Conservation (phyloP, 2,888 invertebrate genomes). For the Cylindroiulus punctatus region DNA sequence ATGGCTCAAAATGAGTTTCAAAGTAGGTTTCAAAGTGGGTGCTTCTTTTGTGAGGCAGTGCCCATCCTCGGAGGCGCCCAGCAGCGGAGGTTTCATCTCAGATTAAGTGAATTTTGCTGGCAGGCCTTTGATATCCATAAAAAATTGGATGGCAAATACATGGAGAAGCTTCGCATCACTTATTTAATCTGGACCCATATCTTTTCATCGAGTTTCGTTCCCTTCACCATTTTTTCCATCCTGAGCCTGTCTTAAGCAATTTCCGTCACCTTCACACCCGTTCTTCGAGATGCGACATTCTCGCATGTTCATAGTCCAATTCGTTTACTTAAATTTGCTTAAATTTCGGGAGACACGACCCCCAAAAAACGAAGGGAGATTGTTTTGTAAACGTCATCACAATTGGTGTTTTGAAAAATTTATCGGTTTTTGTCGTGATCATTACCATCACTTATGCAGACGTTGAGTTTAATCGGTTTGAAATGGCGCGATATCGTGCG, state of each 20-base stretch:
- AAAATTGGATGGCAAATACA: neutral
- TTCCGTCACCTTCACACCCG: neutral
- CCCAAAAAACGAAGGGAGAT: neutral
- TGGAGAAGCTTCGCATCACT: slow-evolving; percentile 10
- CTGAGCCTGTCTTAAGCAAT: neutral
- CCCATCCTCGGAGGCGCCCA: neutral
- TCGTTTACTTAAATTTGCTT: neutral
- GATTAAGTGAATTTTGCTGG: neutral
- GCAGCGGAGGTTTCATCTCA: neutral
- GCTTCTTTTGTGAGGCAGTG: neutral
- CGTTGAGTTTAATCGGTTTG: neutral
- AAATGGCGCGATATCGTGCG: neutral
- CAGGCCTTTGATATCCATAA: slow-evolving; percentile 18
- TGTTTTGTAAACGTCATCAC: neutral
- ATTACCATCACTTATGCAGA: neutral
- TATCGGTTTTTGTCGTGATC: neutral
- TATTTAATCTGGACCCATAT: slow-evolving; percentile 8
- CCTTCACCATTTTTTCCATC: neutral
- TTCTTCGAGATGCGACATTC: neutral
- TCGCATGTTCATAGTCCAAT: neutral
- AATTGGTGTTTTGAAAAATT: neutral
- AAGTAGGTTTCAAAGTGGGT: too few relatives aligned
- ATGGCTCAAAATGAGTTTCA: too few relatives aligned
- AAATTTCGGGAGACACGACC: neutral
- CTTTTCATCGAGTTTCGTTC: neutral